Conservation (phyloP, 2,797 vertebrate species). For the Siniperca obscura region DNA sequence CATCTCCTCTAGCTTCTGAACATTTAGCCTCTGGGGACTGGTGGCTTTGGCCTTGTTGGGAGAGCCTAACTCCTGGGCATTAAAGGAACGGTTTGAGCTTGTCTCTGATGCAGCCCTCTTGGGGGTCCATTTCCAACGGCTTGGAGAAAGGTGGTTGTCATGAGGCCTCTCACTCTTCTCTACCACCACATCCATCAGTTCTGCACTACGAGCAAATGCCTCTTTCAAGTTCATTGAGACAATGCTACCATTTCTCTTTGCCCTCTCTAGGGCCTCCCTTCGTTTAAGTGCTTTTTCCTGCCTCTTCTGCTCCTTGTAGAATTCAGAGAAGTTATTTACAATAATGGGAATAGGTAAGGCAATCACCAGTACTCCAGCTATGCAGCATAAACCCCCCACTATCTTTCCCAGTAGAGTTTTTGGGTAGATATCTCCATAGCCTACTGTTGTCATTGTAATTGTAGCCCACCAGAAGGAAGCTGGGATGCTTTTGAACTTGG, state of each 20-base stretch:
- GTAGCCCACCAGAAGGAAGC: slow-evolving; percentile 99
- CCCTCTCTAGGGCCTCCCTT: slow-evolving; percentile 96
- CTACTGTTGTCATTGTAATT: slow-evolving; percentile 99
- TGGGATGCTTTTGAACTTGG: slow-evolving; percentile 99
- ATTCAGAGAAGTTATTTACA: slow-evolving; percentile 99
- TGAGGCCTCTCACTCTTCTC: slow-evolving; percentile 95
- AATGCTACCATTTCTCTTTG: slow-evolving; percentile 98
- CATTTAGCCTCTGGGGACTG: slow-evolving; percentile 95
- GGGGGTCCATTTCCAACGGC: slow-evolving; percentile 95
- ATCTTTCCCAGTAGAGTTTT: slow-evolving; percentile 98
- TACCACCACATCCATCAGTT: slow-evolving; percentile 96
- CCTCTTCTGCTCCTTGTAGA: slow-evolving; percentile 99
- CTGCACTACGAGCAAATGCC: slow-evolving; percentile 94
- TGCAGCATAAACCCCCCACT: slow-evolving; percentile 97
- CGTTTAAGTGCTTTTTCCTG: slow-evolving; percentile 99
- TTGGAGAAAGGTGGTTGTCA: slow-evolving; percentile 97
- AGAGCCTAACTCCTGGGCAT: slow-evolving; percentile 91
- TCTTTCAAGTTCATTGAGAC: slow-evolving; percentile 99
- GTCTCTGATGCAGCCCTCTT: slow-evolving; percentile 93
- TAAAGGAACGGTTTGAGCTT: slow-evolving; percentile 95
- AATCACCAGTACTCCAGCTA: slow-evolving; percentile 97
- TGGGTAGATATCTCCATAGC: slow-evolving; percentile 98
- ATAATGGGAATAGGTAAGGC: slow-evolving; percentile 99
- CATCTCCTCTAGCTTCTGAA: slow-evolving; percentile 97
- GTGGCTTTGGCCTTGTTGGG: slow-evolving; percentile 87